phyloP scores from a whole-genome alignment of 2,113 vertebrate species.

The Lophius piscatorius region DNA sequence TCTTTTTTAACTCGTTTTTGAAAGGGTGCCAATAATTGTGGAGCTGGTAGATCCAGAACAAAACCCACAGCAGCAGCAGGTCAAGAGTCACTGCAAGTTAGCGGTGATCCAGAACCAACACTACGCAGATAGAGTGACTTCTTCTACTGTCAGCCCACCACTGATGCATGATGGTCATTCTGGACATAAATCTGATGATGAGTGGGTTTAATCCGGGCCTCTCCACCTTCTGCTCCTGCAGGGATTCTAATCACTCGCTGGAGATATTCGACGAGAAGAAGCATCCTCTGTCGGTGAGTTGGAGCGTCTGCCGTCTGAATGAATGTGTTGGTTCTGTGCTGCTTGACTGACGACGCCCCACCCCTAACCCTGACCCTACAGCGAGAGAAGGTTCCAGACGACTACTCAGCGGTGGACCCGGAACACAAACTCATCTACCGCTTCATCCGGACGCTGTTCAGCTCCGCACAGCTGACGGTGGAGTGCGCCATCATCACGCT shows the following conservation, averaged over 20 bases:
- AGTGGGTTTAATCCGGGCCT: too few relatives aligned
- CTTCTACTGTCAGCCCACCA: too few relatives aligned
- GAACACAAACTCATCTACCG: slow-evolving; percentile 99
- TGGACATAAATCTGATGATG: too few relatives aligned
- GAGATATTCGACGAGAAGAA: slow-evolving; percentile 99
- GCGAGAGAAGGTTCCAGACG: slow-evolving; percentile 95
- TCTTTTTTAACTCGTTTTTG: too few relatives aligned
- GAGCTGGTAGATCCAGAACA: too few relatives aligned
- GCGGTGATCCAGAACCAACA: too few relatives aligned
- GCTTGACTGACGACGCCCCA: neutral
- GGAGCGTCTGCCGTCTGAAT: too few relatives aligned
- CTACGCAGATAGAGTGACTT: too few relatives aligned
- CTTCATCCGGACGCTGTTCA: slow-evolving; percentile 97
- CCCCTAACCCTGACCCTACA: slow-evolving; percentile 59
- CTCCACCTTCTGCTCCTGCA: slow-evolving; percentile 21
- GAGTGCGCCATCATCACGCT: slow-evolving; percentile 99
- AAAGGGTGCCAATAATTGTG: too few relatives aligned
- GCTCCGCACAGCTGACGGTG: slow-evolving; percentile 95
- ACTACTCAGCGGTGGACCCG: slow-evolving; percentile 94
- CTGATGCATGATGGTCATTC: too few relatives aligned
- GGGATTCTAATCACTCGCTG: slow-evolving; percentile 80
- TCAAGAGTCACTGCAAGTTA: too few relatives aligned
- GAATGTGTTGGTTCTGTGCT: rapidly evolving
- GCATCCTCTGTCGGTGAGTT: slow-evolving; percentile 93
- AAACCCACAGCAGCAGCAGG: too few relatives aligned